Conservation (phyloP, 53 echinoderm and acorn worm genomes). For the Stichopus horrens region DNA sequence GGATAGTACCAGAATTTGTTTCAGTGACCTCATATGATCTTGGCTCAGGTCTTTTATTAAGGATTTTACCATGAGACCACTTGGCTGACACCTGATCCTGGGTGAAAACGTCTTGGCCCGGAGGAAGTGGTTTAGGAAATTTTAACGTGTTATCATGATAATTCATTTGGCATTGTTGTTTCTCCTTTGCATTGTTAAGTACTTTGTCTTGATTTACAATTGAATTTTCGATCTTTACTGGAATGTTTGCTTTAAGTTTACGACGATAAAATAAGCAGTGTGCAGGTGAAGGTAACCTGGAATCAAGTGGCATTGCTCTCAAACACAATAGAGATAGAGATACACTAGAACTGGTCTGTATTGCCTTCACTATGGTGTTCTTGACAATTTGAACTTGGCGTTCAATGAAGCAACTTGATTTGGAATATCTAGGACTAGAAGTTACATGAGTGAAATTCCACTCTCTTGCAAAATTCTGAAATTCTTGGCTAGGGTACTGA, state of each 20-base stretch:
- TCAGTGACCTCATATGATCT: constrained; percentile 58
- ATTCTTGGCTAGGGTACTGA: constrained; percentile 54
- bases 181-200: neutral
- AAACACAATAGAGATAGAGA: constrained; percentile 59
- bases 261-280: constrained; percentile 25
- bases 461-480: constrained; percentile 57
- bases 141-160: neutral
- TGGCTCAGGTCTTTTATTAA: constrained; percentile 39
- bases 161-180: neutral
- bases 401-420: constrained; percentile 69
- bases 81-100: constrained; percentile 40
- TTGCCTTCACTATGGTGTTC: constrained; percentile 56
- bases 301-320: constrained; percentile 57
- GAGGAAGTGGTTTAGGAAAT: constrained; percentile 9
- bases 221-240: neutral
- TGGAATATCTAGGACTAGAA: constrained; percentile 62
- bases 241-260: neutral
- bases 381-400: constrained; percentile 67
- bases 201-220: neutral
- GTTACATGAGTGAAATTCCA: constrained; percentile 74
- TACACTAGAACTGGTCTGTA: constrained; percentile 32
- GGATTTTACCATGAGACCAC: constrained; percentile 44
- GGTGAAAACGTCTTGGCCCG: constrained; percentile 31
- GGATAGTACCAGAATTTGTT: constrained; percentile 42
- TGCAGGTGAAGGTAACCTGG: constrained; percentile 52